phyloP scores from a whole-genome alignment of 2,113 vertebrate genomes.

The Etheostoma spectabile region DNA sequence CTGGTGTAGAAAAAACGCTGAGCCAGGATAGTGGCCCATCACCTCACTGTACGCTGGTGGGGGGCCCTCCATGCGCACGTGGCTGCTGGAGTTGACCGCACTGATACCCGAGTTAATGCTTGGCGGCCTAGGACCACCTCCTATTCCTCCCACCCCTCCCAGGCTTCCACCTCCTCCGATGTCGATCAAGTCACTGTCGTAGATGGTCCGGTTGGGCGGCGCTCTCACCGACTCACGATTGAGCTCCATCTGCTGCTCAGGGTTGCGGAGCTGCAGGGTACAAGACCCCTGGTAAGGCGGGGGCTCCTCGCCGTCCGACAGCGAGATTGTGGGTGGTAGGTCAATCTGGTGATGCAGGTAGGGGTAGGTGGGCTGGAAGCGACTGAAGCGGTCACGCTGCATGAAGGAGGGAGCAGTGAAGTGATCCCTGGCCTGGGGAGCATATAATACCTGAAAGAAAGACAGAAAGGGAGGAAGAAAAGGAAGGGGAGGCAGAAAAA shows the following conservation, averaged over 20 bases:
- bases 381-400: slow-evolving; percentile 94
- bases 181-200: slow-evolving; percentile 96
- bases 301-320: slow-evolving; percentile 96
- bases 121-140: slow-evolving; percentile 91
- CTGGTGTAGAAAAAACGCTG: slow-evolving; percentile 95
- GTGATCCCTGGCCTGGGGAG: slow-evolving; percentile 91
- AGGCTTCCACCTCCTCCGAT: slow-evolving; percentile 85
- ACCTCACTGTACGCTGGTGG: slow-evolving; percentile 98
- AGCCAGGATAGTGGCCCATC: slow-evolving; percentile 92
- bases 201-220: slow-evolving; percentile 97
- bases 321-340: slow-evolving; percentile 97
- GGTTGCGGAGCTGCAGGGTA: slow-evolving; percentile 94
- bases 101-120: slow-evolving; percentile 98
- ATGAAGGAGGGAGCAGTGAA: slow-evolving; percentile 91
- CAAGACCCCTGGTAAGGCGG: slow-evolving; percentile 97
- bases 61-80: slow-evolving; percentile 92
- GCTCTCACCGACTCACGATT: slow-evolving; percentile 96
- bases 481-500: neutral
- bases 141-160: slow-evolving; percentile 46
- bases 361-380: slow-evolving; percentile 98
- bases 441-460: slow-evolving; percentile 89
- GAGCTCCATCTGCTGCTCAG: slow-evolving; percentile 98
- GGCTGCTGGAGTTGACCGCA: slow-evolving; percentile 90
- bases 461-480: slow-evolving; percentile 11
- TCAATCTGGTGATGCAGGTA: slow-evolving; percentile 97